A percentile compares a stretch with the other conserved stretches of the same genome.
These are phyloP conservation scores for Auanema sp. DNA, from an alignment of 2,888 invertebrate species.

Conservation along the genomic window DNA sequence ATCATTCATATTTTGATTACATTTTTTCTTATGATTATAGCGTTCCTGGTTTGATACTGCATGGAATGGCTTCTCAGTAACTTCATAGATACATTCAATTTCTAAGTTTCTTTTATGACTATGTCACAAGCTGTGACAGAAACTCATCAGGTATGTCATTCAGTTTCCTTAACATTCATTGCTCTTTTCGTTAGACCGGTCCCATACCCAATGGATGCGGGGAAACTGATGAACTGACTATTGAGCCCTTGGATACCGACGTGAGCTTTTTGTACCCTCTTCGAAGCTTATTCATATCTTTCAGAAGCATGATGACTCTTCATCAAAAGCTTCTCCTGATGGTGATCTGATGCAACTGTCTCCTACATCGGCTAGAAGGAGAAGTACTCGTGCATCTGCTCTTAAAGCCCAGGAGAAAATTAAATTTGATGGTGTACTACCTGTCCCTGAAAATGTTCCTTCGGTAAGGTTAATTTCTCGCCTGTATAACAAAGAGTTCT, in stretches of 20 bases:
- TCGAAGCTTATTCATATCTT: conserved; percentile 1
- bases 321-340: conserved; percentile 16
- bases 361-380: conserved; percentile 45
- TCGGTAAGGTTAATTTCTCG: no score
- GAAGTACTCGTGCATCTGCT: conserved; percentile 56
- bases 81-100: not conserved
- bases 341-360: conserved; percentile 35
- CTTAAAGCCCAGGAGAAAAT: conserved; percentile 61
- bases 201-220: conserved; percentile 21
- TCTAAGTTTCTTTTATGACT: conserved; percentile 15
- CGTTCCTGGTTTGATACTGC: conserved; percentile 15
- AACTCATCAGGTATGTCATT: conserved; percentile 7
- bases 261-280: not conserved
- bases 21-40: not conserved
- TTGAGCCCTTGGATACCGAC: conserved; percentile 20
- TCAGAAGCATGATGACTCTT: no score
- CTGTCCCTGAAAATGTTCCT: conserved; percentile 1
- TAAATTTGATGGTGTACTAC: conserved; percentile 21
- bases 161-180: not conserved
- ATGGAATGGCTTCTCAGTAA: conserved; percentile 3
- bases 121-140: conserved; percentile 22
- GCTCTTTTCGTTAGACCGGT: not conserved
- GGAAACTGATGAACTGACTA: conserved; percentile 4
- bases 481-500: no score
- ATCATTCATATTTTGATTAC: not conserved